Conservation (phyloP, 2,797 vertebrate genomes). For the Heteromormyrus szaboi region DNA sequence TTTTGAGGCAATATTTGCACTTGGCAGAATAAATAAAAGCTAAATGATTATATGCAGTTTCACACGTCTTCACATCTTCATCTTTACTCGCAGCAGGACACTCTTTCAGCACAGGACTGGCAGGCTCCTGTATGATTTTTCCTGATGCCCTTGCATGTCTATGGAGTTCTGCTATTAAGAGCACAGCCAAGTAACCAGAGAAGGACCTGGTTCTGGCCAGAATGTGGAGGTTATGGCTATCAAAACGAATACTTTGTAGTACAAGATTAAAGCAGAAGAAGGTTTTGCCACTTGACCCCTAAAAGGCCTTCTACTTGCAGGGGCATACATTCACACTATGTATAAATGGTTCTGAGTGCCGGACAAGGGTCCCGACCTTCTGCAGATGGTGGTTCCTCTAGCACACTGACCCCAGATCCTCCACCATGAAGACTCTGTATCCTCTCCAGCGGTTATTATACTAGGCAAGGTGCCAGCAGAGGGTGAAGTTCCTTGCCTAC, state of each 20-base stretch:
- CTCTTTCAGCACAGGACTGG: not conserved
- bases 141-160: not conserved
- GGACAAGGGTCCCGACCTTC: not conserved
- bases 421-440: not conserved
- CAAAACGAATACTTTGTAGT: not conserved
- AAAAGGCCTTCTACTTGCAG: not conserved
- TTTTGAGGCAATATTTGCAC: not conserved
- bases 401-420: not conserved
- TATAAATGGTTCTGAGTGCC: not conserved
- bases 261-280: not conserved
- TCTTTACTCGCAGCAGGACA: not conserved
- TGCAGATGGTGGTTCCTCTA: not conserved
- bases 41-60: not conserved
- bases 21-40: not conserved
- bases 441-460: not conserved
- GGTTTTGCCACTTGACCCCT: not conserved
- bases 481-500: not conserved
- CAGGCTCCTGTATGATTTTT: not conserved
- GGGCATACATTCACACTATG: not conserved
- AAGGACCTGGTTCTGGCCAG: not conserved
- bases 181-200: not conserved
- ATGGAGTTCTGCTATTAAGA: not conserved
- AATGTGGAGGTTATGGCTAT: not conserved
- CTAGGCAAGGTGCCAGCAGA: not conserved
- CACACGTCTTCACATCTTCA: not conserved